Percentiles rank a stretch among this genome's conserved stretches.
These are phyloP conservation scores for Bradypus variegatus DNA, from an alignment of 2,797 vertebrate genomes.

Conservation along the genomic window DNA sequence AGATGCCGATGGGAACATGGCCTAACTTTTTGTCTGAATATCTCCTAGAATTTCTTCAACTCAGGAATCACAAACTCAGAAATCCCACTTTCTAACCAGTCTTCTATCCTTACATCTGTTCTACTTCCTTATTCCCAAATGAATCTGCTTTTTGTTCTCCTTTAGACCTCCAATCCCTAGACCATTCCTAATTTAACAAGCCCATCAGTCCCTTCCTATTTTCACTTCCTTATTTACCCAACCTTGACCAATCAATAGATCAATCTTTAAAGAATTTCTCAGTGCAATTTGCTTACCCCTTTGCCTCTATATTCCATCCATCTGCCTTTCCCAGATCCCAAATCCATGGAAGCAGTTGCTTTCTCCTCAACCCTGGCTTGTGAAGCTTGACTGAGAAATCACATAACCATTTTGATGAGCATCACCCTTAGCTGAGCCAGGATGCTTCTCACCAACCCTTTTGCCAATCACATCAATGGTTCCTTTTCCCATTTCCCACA, in stretches of 20 bases:
- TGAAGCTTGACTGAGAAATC: background rate
- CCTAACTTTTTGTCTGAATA: background rate
- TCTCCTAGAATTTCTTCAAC: background rate
- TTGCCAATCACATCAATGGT: background rate
- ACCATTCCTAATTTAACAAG: slow-evolving; percentile 28
- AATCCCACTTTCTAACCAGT: background rate
- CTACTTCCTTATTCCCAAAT: background rate
- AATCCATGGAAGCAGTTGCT: background rate
- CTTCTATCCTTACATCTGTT: background rate
- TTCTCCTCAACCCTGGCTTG: background rate
- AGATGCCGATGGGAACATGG: background rate
- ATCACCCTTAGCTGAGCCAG: background rate
- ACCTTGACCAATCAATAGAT: slow-evolving; percentile 23
- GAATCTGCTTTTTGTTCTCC: slow-evolving; percentile 29
- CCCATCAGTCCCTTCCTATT: background rate
- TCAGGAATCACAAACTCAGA: background rate
- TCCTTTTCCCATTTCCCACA: slow-evolving; percentile 1
- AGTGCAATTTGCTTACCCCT: background rate
- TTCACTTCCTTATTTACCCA: slow-evolving; percentile 32
- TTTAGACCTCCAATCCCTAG: background rate
- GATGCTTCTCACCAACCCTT: background rate
- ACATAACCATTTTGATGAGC: background rate
- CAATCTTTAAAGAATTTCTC: slow-evolving; percentile 30
- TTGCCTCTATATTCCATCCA: background rate
- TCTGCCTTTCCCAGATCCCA: background rate